Base-by-base conservation (phyloP, 92 coral and sea anemone genomes). In the Muricea muricata region DNA sequence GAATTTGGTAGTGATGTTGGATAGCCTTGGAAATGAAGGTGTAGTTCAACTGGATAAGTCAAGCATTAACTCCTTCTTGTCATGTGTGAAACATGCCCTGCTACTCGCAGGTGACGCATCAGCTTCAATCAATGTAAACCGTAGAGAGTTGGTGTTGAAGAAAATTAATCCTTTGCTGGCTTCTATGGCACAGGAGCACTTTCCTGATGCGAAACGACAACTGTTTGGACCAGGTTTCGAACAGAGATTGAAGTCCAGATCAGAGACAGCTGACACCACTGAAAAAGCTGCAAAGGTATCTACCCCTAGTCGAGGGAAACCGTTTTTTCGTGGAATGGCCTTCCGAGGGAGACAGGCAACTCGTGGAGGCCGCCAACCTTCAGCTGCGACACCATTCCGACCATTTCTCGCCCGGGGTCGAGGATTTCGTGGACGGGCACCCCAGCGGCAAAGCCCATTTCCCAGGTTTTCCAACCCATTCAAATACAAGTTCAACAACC, bases 71-170 rank as follows among this genome's bases (percentile, higher is more conserved):
- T 40, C 66, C n/a, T n/a, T n/a, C 30, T n/a, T 83, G 25, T 68
- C 37, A 7, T 88, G 87, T 31, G 45, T 65, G 37, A 88, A 88
- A 56, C 78, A 83, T 67, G 84, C 79, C 42, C 70, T 88, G 33
- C 35, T 84, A 15, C 88, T 88, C 11, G 12, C 42, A 6, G 91
- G 82, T 41, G 79, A 88, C 23, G 73, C 89, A 6, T 88, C 89
- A 3, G 65, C 89, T 18, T 79, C 60, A 45, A 32, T 73, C 33
- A 73, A 71, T 11, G 65, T 86, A 3, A 40, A 57, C 34, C 81
- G 85, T 23, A 87, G 89, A 50, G 91, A 88, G 66, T 78, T 75
- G 57, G 91, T 88, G 18, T 55, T 88, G 46, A 88, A 71, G 60
- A 88, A 88, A n/a, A n/a, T n/a, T n/a, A n/a, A n/a, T n/a, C n/a